phyloP scores from a whole-genome alignment of 2,113 vertebrate genomes.

The Sclerurus mexicanus region DNA sequence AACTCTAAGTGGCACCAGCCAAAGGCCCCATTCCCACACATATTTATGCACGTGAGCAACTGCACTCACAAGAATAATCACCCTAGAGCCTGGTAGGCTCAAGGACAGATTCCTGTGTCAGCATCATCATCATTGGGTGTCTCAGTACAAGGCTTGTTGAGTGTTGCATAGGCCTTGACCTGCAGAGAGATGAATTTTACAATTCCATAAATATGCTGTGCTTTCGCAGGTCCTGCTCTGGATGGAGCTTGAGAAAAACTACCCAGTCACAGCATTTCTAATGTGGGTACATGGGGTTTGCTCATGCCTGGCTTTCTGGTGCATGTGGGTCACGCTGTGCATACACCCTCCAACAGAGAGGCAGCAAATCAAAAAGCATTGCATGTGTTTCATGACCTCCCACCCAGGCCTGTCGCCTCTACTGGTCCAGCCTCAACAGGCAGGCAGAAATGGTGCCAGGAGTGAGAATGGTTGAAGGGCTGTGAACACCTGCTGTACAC shows the following conservation, averaged over 20 bases:
- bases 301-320: background rate
- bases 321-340: accelerated
- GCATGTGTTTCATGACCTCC: background rate
- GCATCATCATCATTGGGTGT: background rate
- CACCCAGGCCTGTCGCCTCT: background rate
- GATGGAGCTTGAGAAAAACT: conserved; percentile 23
- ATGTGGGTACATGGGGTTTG: background rate
- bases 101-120: background rate
- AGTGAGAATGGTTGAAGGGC: background rate
- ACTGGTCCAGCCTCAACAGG: accelerated
- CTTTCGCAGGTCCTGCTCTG: background rate
- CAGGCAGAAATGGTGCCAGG: background rate
- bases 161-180: background rate
- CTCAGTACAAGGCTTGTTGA: background rate
- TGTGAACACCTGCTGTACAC: background rate
- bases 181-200: background rate
- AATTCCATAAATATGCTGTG: conserved; percentile 4
- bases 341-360: background rate
- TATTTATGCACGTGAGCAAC: background rate
- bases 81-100: background rate
- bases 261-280: background rate
- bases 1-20: background rate
- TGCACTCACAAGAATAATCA: background rate
- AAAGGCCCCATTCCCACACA: background rate
- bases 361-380: background rate